phyloP scores from a whole-genome alignment of 2,113 vertebrate genomes.

The Peromyscus maniculatus region DNA sequence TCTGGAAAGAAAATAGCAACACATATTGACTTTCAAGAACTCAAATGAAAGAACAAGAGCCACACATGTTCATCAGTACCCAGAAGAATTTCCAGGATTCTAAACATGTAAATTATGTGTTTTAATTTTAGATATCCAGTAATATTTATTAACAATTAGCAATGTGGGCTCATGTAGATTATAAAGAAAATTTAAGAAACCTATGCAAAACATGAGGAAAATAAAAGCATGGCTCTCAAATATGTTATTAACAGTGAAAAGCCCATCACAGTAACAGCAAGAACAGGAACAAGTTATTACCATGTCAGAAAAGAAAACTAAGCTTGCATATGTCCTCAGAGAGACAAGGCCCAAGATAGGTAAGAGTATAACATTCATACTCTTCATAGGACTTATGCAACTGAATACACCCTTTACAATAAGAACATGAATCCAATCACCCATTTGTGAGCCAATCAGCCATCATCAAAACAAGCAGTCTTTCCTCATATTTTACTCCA shows the following conservation, averaged over 20 bases:
- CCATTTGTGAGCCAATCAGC: not conserved
- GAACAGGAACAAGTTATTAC: not conserved
- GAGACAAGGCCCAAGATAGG: not conserved
- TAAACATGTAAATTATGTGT: not conserved
- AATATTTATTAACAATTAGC: slow-evolving; percentile 7
- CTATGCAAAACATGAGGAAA: not conserved
- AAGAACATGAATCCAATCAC: not conserved
- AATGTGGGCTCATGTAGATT: not conserved
- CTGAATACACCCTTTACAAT: not conserved
- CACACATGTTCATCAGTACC: not conserved
- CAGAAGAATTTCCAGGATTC: not conserved
- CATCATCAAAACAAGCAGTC: not conserved
- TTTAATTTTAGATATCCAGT: not conserved
- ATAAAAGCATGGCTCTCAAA: not conserved
- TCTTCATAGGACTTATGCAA: not conserved
- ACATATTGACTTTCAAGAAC: not conserved
- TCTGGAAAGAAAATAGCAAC: not conserved
- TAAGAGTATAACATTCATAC: not conserved
- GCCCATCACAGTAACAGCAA: not conserved
- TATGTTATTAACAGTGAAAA: slow-evolving; percentile 28
- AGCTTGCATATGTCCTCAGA: not conserved
- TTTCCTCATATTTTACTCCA: not conserved
- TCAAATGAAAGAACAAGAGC: not conserved
- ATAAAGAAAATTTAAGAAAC: not conserved
- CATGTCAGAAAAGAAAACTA: slow-evolving; percentile 6